Evolutionary conservation across 2,113 vertebrate species (phyloP).

Genomic region (Ochotona princeps): DNA sequence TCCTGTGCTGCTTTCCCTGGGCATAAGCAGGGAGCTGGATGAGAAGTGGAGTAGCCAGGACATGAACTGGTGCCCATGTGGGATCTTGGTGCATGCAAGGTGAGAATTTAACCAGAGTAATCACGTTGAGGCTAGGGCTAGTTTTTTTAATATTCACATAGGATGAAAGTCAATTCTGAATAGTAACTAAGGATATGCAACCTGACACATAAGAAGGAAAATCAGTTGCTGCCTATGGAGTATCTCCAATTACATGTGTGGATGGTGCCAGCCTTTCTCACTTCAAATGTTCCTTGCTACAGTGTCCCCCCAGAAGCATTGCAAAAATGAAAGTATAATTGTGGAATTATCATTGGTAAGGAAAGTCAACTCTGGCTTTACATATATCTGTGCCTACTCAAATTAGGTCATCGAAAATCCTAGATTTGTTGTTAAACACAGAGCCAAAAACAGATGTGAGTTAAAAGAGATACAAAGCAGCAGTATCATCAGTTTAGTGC

Average conservation of each 20-base stretch:
- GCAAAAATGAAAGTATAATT: conserved; percentile 7
- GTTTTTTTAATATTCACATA: neutral
- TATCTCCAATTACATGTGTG: neutral
- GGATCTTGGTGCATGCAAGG: too few species aligned
- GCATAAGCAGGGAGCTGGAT: too few species aligned
- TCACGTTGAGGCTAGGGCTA: neutral
- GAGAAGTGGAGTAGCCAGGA: too few species aligned
- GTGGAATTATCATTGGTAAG: conserved; percentile 8
- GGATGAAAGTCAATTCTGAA: neutral
- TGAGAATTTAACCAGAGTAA: too few species aligned
- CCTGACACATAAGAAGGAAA: neutral
- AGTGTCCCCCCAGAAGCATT: neutral
- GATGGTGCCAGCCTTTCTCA: neutral
- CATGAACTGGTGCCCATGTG: too few species aligned
- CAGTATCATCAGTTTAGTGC: neutral
- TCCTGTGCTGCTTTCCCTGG: too few species aligned
- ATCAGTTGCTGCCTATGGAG: neutral
- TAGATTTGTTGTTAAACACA: neutral
- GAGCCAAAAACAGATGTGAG: neutral
- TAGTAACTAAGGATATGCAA: neutral
- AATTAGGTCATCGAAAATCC: neutral
- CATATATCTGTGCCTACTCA: neutral
- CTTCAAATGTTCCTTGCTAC: neutral
- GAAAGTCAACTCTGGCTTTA: neutral
- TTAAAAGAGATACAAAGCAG: neutral